These are phyloP conservation scores for Dynastes maya DNA, from an alignment of 2,888 invertebrate species.

Conservation along the genomic window DNA sequence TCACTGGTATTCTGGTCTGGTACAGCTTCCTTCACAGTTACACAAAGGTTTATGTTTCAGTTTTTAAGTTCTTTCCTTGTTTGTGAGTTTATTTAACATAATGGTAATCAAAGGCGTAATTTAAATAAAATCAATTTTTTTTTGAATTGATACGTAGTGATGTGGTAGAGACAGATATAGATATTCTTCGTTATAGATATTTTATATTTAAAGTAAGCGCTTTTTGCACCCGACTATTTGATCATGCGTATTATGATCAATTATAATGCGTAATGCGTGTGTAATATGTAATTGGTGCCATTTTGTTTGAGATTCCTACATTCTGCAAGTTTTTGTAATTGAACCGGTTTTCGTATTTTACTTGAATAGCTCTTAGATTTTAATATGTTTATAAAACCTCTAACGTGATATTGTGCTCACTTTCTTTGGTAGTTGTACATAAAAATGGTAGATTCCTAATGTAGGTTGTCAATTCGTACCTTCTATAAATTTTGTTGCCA, in stretches of 20 bases:
- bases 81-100: too few relatives aligned
- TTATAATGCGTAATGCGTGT: constrained; percentile 9
- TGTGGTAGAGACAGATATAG: too few relatives aligned
- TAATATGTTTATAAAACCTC: constrained; percentile 16
- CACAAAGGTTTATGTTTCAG: too few relatives aligned
- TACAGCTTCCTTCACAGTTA: too few relatives aligned
- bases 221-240: too few relatives aligned
- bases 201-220: too few relatives aligned
- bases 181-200: too few relatives aligned
- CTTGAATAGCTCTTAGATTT: neutral
- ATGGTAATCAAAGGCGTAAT: too few relatives aligned
- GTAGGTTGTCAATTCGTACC: constrained; percentile 6
- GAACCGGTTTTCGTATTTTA: constrained; percentile 14
- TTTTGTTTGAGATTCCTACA: constrained; percentile 32
- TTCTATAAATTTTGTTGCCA: neutral
- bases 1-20: too few relatives aligned
- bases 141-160: too few relatives aligned
- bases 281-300: constrained; percentile 42
- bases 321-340: constrained; percentile 30
- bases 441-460: constrained; percentile 33
- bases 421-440: neutral
- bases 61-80: too few relatives aligned
- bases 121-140: too few relatives aligned
- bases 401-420: constrained; percentile 9
- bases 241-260: neutral